Conservation (phyloP, 2,797 vertebrate genomes). For the Liasis olivaceus region DNA sequence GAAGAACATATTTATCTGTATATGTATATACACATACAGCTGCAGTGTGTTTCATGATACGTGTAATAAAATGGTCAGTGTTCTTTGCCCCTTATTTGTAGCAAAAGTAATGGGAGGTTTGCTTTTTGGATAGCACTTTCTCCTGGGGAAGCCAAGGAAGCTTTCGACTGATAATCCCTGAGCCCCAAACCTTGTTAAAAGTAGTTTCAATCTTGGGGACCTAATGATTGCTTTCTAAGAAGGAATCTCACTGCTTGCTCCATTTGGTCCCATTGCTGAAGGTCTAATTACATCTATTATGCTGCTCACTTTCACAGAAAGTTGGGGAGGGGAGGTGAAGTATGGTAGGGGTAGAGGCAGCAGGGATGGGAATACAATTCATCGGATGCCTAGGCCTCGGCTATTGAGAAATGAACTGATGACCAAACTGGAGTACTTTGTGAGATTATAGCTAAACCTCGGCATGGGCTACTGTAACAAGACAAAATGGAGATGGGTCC, state of each 20-base stretch:
- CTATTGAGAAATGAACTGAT: slow-evolving; percentile 64
- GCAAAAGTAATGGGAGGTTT: slow-evolving; percentile 69
- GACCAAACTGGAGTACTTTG: slow-evolving; percentile 63
- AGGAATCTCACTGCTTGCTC: slow-evolving; percentile 71
- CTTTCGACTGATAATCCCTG: slow-evolving; percentile 72
- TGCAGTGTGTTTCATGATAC: slow-evolving; percentile 62
- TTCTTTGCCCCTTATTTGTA: slow-evolving; percentile 58
- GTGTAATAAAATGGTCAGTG: slow-evolving; percentile 63
- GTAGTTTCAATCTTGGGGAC: slow-evolving; percentile 72
- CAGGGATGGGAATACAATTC: not conserved
- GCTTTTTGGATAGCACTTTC: slow-evolving; percentile 65
- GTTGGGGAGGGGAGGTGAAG: slow-evolving; percentile 41
- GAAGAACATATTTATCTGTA: slow-evolving; percentile 48
- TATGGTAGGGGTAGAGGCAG: not conserved
- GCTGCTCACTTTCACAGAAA: slow-evolving; percentile 66
- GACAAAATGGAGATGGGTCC: slow-evolving; percentile 69
- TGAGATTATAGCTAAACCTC: slow-evolving; percentile 68
- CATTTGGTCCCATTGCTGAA: slow-evolving; percentile 70
- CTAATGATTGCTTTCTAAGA: slow-evolving; percentile 75
- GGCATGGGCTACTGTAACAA: slow-evolving; percentile 69
- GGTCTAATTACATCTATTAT: slow-evolving; percentile 79
- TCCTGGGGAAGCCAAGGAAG: slow-evolving; percentile 64
- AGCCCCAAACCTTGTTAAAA: slow-evolving; percentile 82
- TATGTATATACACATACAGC: slow-evolving; percentile 37
- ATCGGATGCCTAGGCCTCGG: not conserved